A percentile compares a stretch with the other conserved stretches of the same genome.
These are phyloP conservation scores for Monoplex corrugatus DNA, from an alignment of 2,888 invertebrate genomes.

Conservation along the genomic window DNA sequence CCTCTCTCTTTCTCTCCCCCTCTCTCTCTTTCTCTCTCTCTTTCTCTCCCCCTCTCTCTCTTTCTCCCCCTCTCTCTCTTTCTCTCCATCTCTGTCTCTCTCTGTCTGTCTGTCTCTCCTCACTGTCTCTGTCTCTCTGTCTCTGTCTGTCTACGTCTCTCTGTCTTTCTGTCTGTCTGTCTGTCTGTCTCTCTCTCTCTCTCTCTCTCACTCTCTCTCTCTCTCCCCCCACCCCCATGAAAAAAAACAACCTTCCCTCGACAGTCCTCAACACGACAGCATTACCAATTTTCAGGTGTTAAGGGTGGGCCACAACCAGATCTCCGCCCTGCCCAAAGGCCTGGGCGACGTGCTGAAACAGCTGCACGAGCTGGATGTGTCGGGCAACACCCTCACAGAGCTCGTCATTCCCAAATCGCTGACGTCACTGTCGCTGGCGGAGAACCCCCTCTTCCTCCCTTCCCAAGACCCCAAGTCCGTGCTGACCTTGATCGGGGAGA, in stretches of 20 bases:
- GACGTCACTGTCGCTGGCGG: slow-evolving; percentile 60
- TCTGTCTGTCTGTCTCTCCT: neutral
- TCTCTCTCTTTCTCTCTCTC: neutral
- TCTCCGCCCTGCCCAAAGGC: slow-evolving; percentile 73
- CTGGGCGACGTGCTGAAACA: slow-evolving; percentile 70
- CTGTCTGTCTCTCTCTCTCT: neutral
- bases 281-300: neutral
- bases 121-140: neutral
- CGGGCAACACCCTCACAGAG: slow-evolving; percentile 73
- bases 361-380: slow-evolving; percentile 72
- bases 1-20: too few species aligned
- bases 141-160: neutral
- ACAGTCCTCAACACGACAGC: too few species aligned
- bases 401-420: slow-evolving; percentile 49
- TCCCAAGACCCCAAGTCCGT: slow-evolving; percentile 67
- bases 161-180: neutral
- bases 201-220: neutral
- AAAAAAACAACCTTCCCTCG: neutral
- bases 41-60: neutral
- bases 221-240: neutral
- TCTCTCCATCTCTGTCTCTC: too few species aligned
- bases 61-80: neutral
- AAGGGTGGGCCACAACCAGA: slow-evolving; percentile 63
- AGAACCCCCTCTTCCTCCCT: slow-evolving; percentile 73
- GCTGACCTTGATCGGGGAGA: slow-evolving; percentile 69